Evolutionary conservation across 2,797 vertebrate species (phyloP).

Genomic region (Basileuterus tristriatus): DNA sequence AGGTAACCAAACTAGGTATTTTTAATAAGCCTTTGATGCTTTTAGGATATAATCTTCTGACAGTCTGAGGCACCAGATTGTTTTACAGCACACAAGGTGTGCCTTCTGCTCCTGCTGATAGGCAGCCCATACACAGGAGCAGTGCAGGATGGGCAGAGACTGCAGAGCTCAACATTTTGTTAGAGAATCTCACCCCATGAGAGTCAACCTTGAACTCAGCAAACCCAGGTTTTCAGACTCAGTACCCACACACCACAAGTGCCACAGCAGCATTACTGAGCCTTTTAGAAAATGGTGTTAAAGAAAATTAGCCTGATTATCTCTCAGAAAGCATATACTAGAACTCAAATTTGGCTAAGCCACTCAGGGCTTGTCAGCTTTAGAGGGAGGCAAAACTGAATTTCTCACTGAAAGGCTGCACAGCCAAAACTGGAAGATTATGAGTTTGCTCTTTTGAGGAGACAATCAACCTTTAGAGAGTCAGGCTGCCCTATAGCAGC

Average conservation of each 20-base stretch:
- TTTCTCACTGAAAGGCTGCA: background rate
- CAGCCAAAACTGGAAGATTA: background rate
- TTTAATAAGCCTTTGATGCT: background rate
- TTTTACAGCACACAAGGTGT: background rate
- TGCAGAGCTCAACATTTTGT: background rate
- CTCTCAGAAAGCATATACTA: background rate
- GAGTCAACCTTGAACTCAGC: background rate
- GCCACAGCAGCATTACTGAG: background rate
- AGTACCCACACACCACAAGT: background rate
- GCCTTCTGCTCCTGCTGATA: background rate
- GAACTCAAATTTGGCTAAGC: background rate
- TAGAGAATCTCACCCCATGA: background rate
- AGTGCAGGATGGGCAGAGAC: fast-evolving
- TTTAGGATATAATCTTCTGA: background rate
- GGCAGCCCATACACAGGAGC: background rate
- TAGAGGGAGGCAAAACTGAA: background rate
- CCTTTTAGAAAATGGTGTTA: background rate
- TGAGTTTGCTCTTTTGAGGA: background rate
- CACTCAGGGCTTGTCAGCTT: background rate
- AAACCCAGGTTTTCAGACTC: background rate
- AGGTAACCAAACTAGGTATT: background rate
- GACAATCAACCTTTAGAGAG: background rate
- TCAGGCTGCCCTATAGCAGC: background rate
- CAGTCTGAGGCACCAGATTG: background rate
- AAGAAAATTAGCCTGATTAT: background rate